Base-by-base conservation (phyloP, 2,113 vertebrate species). In the Daphoenositta chrysoptera region DNA sequence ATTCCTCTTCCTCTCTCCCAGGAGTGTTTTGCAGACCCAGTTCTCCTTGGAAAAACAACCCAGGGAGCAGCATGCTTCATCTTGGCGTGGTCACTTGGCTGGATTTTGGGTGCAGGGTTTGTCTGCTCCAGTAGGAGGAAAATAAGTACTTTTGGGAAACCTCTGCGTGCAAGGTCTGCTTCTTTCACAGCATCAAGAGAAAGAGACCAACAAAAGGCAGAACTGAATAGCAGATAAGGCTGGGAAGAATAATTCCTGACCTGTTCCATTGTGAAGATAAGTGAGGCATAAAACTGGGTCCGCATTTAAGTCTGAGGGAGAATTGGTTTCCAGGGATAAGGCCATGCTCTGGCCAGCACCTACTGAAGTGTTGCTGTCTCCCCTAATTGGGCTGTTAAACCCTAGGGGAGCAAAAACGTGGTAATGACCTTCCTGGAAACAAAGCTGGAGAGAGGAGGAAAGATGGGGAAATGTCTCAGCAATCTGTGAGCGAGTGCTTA, bases 351-450 rank as follows among this genome's bases (percentile, higher is more conserved):
- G 91, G 83, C 56, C 92, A 45, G 75, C 85, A 81, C 71, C 79
- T 86, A 28, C 75, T 66, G 73, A 91, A 89, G 85, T 65, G 85
- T 71, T 73, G 45, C 88, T 20, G 51, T 39, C 39, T 83, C 77
- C 89, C 94, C 86, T 92, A 95, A 95, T 89, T 90, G 89, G 86
- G 69, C 72, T 93, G 86, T 92, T 83, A 87, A 90, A 94, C 85
- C 11, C 4, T 76, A 61, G 58, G 42, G 77, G 83, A 92, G 69
- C 58, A 45, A 65, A 93, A 82, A 27, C 0, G 6, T 37, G 73
- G 81, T 90, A 91, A 95, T 83, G 90, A 90, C 93, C 64, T 93
- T 78, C 85, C 51, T 95, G 48, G 60, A 90, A 81, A 81, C 64
- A 71, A 83, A 95, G 63, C 93, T 82, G 13, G 90, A 94, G 75